Evolutionary conservation across 1,140 invertebrate genomes (phyloP).

Genomic region (Heliconius melpomene): DNA sequence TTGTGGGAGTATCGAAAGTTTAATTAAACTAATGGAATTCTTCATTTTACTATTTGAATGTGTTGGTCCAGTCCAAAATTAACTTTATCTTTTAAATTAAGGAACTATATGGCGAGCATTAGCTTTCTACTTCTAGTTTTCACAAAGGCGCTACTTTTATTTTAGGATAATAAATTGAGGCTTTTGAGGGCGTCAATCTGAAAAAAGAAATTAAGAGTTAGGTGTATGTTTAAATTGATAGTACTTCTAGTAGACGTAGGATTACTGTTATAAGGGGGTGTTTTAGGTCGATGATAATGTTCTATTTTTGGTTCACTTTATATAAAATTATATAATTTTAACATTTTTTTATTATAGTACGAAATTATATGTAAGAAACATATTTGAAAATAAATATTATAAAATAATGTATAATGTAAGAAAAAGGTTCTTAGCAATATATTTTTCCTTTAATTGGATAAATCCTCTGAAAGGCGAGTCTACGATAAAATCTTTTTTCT

Average conservation of each 20-base stretch:
- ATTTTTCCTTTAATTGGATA: slow-evolving; percentile 12
- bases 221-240: too few relatives aligned
- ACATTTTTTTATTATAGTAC: too few relatives aligned
- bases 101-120: background rate
- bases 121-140: background rate
- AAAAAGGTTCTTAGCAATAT: slow-evolving; percentile 2
- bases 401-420: background rate
- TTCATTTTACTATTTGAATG: slow-evolving; percentile 1
- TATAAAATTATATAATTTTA: too few relatives aligned
- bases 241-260: too few relatives aligned
- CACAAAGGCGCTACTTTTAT: background rate
- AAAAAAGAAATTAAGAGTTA: too few relatives aligned
- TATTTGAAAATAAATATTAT: background rate
- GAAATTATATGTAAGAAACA: background rate
- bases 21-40: slow-evolving; percentile 11
- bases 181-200: too few relatives aligned
- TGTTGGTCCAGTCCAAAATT: background rate
- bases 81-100: background rate
- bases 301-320: too few relatives aligned
- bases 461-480: background rate
- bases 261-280: too few relatives aligned
- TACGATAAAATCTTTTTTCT: slow-evolving; percentile 11
- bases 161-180: too few relatives aligned
- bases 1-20: slow-evolving; percentile 9
- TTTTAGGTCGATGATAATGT: too few relatives aligned